Percentiles rank a stretch among this genome's conserved stretches.
These are phyloP conservation scores for Chaetorhynchus papuensis DNA, from an alignment of 2,113 vertebrate genomes.

Conservation along the genomic window DNA sequence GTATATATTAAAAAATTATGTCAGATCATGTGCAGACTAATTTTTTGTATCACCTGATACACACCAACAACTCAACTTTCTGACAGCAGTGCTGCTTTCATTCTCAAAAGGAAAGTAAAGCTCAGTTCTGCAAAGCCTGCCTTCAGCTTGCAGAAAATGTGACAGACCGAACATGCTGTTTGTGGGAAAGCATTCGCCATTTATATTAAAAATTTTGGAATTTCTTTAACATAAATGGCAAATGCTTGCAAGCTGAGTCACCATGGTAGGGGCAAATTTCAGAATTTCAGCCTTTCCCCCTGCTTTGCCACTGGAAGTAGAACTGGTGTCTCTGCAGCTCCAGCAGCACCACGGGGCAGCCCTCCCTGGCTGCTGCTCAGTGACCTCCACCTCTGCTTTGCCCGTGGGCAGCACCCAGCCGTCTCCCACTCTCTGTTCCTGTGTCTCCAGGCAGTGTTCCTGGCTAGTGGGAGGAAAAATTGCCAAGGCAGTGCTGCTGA, in stretches of 20 bases:
- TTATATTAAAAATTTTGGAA: background rate
- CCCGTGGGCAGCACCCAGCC: background rate
- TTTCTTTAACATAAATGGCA: background rate
- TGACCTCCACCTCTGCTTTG: background rate
- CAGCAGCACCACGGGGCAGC: background rate
- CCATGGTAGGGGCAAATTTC: background rate
- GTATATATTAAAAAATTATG: background rate
- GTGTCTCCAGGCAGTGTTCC: background rate
- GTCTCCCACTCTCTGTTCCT: background rate
- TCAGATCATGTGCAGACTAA: background rate
- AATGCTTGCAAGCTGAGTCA: background rate
- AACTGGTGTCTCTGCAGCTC: background rate
- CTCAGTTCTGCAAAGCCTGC: background rate
- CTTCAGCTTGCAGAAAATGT: background rate
- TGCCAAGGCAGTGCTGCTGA: background rate
- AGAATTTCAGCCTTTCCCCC: background rate
- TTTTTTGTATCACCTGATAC: slow-evolving; percentile 34
- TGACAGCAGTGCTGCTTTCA: slow-evolving; percentile 49
- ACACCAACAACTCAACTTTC: background rate
- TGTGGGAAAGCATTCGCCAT: background rate
- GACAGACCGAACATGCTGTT: background rate
- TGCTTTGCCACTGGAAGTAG: background rate
- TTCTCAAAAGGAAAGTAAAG: slow-evolving; percentile 60
- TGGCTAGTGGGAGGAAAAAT: background rate
- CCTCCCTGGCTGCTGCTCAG: background rate